Base-by-base conservation (phyloP, 2,113 vertebrate species). In the Podilymbus podiceps region DNA sequence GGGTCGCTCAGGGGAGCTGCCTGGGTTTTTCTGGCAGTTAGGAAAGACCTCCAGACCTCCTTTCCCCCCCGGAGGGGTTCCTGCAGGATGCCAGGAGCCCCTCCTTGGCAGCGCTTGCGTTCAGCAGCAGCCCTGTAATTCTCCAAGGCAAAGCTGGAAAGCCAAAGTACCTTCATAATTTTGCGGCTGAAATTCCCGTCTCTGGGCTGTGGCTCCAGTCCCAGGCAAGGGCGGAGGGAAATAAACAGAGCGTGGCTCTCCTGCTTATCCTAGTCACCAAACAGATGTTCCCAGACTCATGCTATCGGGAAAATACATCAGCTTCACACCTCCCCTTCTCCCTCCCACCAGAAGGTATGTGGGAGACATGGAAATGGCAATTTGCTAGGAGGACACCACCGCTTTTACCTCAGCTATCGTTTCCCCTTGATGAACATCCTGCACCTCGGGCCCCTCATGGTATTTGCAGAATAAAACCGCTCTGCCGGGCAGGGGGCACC, bases 261-360 rank as follows among this genome's bases (percentile, higher is more conserved):
- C 76, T 23, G 23, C 38, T 68, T n/a, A 22, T 22, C 59, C 46
- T 4, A 27, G 72, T 9, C 68, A 74, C 30, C 3, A 3, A 93
- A 24, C 78, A 91, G 64, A 88, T 7, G 12, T 58, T 87, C 66
- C 85, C 76, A 30, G 18, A 11, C 88, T 71, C 44, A 3, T 0
- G 22, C 49, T 53, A 7, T 9, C 5, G 62, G 81, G 78, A 74
- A 62, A 82, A 66, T 3, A 1, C 1, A 25, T 20, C 23, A 5
- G 46, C 72, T 55, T 63, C 0, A 0, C 33, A 15, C 78, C 71
- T 46, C 58, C 91, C 46, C 50, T 49, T 35, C 59, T 90, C 52
- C 67, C 59, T 85, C 71, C 58, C 74, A 6, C 22, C 72, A 35
- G 40, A 20, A 73, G 22, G 2, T 24, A 6, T 0, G 0, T 4